Percentiles rank a stretch among this genome's conserved stretches.
phyloP scores from a whole-genome alignment of 2,888 invertebrate genomes.

The Callosobruchus maculatus region DNA sequence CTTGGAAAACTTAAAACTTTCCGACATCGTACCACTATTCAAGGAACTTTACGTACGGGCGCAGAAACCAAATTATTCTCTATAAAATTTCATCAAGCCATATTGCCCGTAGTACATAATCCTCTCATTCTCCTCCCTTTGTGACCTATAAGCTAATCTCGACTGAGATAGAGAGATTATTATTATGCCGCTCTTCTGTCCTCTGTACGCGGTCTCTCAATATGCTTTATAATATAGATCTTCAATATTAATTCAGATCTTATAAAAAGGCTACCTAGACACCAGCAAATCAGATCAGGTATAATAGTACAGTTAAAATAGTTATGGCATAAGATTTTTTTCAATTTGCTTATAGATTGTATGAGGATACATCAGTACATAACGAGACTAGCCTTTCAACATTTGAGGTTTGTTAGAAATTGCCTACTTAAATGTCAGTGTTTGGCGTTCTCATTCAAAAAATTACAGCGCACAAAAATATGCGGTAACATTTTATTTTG shows the following conservation, averaged over 20 bases:
- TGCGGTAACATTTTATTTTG: no score
- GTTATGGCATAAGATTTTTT: no score
- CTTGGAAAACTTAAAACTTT: no score
- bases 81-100: background rate
- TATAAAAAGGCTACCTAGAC: background rate
- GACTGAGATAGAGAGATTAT: background rate
- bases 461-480: no score
- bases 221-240: background rate
- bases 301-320: background rate
- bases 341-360: no score
- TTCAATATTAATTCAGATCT: background rate
- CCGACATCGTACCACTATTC: background rate
- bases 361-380: no score
- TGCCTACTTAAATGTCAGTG: no score
- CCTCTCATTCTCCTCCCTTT: background rate
- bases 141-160: background rate
- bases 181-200: background rate
- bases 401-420: no score
- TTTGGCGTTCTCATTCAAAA: no score
- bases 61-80: background rate
- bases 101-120: background rate
- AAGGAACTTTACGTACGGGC: background rate
- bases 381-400: no score
- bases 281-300: background rate
- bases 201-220: background rate